Conservation (phyloP, 2,113 vertebrate species). For the Brachyhypopomus occidentalis region DNA sequence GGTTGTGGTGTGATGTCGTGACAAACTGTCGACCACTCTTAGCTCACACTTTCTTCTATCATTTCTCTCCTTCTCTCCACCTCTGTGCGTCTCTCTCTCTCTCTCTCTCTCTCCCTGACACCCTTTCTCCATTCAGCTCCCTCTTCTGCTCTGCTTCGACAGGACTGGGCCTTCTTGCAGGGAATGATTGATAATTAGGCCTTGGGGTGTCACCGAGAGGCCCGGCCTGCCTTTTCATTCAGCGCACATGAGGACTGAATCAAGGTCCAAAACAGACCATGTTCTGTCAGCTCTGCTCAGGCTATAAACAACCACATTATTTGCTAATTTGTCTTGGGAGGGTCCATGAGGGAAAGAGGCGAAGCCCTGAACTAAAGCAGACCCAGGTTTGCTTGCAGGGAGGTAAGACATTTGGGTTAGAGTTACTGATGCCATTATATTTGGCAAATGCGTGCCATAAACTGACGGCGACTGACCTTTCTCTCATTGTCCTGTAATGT, state of each 20-base stretch:
- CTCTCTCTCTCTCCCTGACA: not conserved
- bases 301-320: constrained; percentile 9
- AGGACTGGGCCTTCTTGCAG: too few relatives aligned
- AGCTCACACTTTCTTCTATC: not conserved
- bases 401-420: not conserved
- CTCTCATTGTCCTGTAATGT: not conserved
- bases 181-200: not conserved
- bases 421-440: not conserved
- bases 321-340: not conserved
- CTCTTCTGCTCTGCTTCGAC: too few relatives aligned
- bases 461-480: not conserved
- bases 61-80: constrained; percentile 16
- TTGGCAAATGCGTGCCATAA: not conserved
- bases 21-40: constrained; percentile 40
- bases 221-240: not conserved
- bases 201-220: too few relatives aligned
- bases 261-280: constrained; percentile 26
- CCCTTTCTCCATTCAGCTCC: not conserved
- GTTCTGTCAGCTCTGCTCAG: constrained; percentile 25
- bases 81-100: constrained; percentile 48
- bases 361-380: not conserved
- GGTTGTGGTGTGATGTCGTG: not conserved
- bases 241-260: not conserved
- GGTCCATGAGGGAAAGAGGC: not conserved
- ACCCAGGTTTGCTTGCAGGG: not conserved